Conservation (phyloP, 2,888 invertebrate species). For the Acrobasis repandana region DNA sequence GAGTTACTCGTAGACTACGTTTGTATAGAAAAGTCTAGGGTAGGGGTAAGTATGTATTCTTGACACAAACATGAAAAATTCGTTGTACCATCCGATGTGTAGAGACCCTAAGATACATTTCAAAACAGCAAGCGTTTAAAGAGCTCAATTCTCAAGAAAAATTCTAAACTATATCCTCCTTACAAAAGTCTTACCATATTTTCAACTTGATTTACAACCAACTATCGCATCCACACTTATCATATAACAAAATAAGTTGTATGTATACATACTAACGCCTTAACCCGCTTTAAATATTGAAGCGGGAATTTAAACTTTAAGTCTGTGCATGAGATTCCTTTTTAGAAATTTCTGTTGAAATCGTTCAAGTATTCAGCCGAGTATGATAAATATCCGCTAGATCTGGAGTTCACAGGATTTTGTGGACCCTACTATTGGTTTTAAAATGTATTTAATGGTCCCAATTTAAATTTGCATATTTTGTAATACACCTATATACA, state of each 20-base stretch:
- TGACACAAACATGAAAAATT: too few species aligned
- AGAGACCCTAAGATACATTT: too few species aligned
- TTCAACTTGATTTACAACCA: conserved; percentile 1
- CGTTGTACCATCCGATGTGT: too few species aligned
- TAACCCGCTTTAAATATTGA: not conserved
- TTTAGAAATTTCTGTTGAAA: not conserved
- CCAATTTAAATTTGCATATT: too few species aligned
- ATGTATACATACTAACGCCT: not conserved
- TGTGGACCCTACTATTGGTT: conserved; percentile 5
- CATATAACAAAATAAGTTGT: conserved; percentile 14
- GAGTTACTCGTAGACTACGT: too few species aligned
- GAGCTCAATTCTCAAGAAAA: not conserved
- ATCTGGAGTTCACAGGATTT: conserved; percentile 16
- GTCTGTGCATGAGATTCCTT: not conserved
- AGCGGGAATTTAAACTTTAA: conserved; percentile 1
- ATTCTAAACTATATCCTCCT: not conserved
- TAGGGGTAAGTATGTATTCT: too few species aligned
- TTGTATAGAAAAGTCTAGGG: too few species aligned
- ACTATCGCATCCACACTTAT: conserved; percentile 5
- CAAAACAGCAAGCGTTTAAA: too few species aligned
- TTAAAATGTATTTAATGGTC: not conserved
- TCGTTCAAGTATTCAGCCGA: conserved; percentile 18
- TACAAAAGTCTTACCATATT: conserved; percentile 7
- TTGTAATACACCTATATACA: too few species aligned
- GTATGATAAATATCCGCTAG: conserved; percentile 22